phyloP scores from a whole-genome alignment of 2,113 vertebrate species.

The Siniperca chuatsi region DNA sequence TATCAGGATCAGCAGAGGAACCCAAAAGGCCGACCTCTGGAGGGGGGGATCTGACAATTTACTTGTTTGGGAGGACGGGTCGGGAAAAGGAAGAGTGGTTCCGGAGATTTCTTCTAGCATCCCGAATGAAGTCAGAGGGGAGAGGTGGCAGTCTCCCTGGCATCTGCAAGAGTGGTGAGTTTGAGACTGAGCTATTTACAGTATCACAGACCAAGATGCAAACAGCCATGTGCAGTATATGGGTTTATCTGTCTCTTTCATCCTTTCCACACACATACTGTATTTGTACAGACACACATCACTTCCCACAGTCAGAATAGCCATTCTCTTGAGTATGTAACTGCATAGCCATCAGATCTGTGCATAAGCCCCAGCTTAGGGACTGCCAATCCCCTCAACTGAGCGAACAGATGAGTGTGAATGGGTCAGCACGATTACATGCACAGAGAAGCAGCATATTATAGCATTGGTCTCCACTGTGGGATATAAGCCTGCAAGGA shows the following conservation, averaged over 20 bases:
- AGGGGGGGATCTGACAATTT: slow-evolving; percentile 91
- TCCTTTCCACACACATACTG: background rate
- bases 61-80: slow-evolving; percentile 96
- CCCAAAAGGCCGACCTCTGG: slow-evolving; percentile 80
- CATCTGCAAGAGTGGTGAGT: slow-evolving; percentile 88
- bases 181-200: background rate
- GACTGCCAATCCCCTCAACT: slow-evolving; percentile 69
- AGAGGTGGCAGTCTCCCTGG: slow-evolving; percentile 83
- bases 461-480: slow-evolving; percentile 51
- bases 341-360: slow-evolving; percentile 70
- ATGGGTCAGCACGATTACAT: slow-evolving; percentile 80
- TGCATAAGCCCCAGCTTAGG: slow-evolving; percentile 70
- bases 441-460: slow-evolving; percentile 66
- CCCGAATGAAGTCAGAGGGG: slow-evolving; percentile 87
- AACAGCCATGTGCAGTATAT: background rate
- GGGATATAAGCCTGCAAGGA: slow-evolving; percentile 54
- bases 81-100: slow-evolving; percentile 99
- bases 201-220: background rate
- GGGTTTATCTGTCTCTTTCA: background rate
- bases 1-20: slow-evolving; percentile 80
- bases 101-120: slow-evolving; percentile 90
- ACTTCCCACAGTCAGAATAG: slow-evolving; percentile 14
- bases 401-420: slow-evolving; percentile 71
- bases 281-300: slow-evolving; percentile 2
- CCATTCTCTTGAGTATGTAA: slow-evolving; percentile 50